phyloP scores from a whole-genome alignment of 2,888 invertebrate species.

The Rhamphomyia laevipes region DNA sequence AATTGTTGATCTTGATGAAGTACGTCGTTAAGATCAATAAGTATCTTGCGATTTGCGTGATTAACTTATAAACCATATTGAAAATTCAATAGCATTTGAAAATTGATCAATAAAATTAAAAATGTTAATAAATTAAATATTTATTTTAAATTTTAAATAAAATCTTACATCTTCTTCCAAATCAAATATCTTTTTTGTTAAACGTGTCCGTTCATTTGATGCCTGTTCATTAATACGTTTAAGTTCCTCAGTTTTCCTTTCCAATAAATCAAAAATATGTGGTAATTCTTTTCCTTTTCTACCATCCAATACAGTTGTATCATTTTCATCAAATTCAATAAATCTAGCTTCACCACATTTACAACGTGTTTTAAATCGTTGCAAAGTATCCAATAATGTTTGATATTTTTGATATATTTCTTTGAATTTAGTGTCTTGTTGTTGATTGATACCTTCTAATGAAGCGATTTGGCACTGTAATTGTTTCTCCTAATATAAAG shows the following conservation, averaged over 20 bases:
- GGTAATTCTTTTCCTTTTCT: slow-evolving; percentile 5
- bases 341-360: slow-evolving; percentile 6
- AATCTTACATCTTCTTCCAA: slow-evolving; percentile 9
- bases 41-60: too few species aligned
- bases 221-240: slow-evolving; percentile 6
- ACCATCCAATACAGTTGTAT: not conserved
- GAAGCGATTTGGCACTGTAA: slow-evolving; percentile 2
- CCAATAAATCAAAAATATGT: slow-evolving; percentile 7
- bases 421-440: slow-evolving; percentile 7
- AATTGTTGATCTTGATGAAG: too few species aligned
- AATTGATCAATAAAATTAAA: too few species aligned
- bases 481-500: slow-evolving; percentile 4
- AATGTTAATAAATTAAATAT: too few species aligned
- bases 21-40: too few species aligned
- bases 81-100: too few species aligned
- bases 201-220: slow-evolving; percentile 6
- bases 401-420: slow-evolving; percentile 6
- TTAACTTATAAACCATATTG: too few species aligned
- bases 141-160: not conserved
- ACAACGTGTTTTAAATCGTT: slow-evolving; percentile 3
- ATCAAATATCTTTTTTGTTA: slow-evolving; percentile 6
- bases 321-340: slow-evolving; percentile 2
- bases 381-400: not conserved
- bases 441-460: not conserved
- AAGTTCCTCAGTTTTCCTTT: slow-evolving; percentile 5